These are phyloP conservation scores for Macrosoma leucophasiata DNA, from an alignment of 2,888 invertebrate genomes.

Conservation along the genomic window DNA sequence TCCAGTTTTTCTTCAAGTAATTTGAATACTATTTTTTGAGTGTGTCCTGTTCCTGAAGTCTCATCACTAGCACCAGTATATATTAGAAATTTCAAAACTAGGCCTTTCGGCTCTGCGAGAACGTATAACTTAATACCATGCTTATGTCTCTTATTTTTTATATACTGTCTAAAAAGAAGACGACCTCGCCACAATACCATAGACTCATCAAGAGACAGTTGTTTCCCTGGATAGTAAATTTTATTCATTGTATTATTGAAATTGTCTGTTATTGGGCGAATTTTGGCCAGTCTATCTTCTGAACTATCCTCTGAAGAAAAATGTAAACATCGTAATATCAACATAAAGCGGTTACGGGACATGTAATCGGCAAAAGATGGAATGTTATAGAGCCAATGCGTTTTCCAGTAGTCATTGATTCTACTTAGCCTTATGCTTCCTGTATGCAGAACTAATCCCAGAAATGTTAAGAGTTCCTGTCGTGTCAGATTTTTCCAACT, in stretches of 20 bases:
- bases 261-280: constrained; percentile 31
- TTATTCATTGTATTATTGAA: constrained; percentile 36
- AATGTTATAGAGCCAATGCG: constrained; percentile 34
- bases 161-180: constrained; percentile 18
- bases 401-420: constrained; percentile 41
- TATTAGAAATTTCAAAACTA: constrained; percentile 26
- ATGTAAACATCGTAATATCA: constrained; percentile 37
- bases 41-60: constrained; percentile 26
- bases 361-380: constrained; percentile 34
- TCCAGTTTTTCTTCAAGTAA: constrained; percentile 33
- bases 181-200: constrained; percentile 38
- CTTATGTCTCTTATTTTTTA: constrained; percentile 34
- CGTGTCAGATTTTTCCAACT: constrained; percentile 31
- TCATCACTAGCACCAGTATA: constrained; percentile 27
- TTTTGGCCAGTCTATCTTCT: constrained; percentile 32
- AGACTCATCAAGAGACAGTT: constrained; percentile 35
- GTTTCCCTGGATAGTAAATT: constrained; percentile 33
- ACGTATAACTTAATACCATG: constrained; percentile 41
- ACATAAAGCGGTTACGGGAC: constrained; percentile 36
- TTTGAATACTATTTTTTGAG: constrained; percentile 31
- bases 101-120: constrained; percentile 37
- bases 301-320: constrained; percentile 31
- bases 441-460: constrained; percentile 43
- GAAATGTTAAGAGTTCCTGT: constrained; percentile 33
- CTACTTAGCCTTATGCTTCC: constrained; percentile 36